Conservation (phyloP, 2,888 invertebrate genomes). For the Drosophila siamana region DNA sequence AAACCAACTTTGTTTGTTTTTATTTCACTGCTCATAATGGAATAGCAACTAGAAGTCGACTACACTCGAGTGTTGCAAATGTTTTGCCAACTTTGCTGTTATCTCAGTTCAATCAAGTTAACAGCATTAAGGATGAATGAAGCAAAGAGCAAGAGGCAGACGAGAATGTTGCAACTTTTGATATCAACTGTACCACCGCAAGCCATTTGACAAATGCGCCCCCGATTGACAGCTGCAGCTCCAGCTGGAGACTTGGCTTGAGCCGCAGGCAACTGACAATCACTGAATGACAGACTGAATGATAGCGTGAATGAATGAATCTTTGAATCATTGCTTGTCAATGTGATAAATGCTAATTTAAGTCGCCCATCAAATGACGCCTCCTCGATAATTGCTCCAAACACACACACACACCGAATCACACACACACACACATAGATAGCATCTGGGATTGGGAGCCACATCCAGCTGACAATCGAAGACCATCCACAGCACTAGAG, state of each 20-base stretch:
- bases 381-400: conserved; percentile 47
- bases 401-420: neutral
- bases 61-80: neutral
- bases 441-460: conserved; percentile 21
- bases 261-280: conserved; percentile 19
- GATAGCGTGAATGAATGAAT: conserved; percentile 37
- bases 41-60: neutral
- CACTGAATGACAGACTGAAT: conserved; percentile 44
- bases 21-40: too few relatives aligned
- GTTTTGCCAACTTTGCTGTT: neutral
- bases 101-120: neutral
- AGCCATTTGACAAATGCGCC: conserved; percentile 58
- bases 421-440: conserved; percentile 10
- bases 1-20: too few relatives aligned
- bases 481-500: conserved; percentile 19
- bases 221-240: conserved; percentile 58
- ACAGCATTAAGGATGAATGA: neutral
- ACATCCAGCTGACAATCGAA: conserved; percentile 5
- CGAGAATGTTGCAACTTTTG: conserved; percentile 24
- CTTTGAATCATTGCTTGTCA: conserved; percentile 54
- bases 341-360: conserved; percentile 82
- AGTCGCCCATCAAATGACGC: conserved; percentile 68
- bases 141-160: neutral
- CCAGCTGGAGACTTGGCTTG: neutral
- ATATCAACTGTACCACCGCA: conserved; percentile 52